phyloP scores from a whole-genome alignment of 2,113 vertebrate species.

The Mustela lutreola region DNA sequence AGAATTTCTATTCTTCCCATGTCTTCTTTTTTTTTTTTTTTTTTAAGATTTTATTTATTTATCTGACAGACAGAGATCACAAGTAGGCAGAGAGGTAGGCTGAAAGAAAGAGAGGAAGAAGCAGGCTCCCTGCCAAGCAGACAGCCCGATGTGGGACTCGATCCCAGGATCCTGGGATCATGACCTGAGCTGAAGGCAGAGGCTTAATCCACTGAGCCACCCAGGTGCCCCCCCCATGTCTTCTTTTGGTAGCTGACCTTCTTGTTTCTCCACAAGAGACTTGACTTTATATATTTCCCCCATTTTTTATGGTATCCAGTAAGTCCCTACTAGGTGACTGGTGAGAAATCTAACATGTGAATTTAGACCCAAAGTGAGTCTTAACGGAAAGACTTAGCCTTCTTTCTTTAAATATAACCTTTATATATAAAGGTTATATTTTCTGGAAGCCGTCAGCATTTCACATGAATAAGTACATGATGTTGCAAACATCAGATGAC shows the following conservation, averaged over 20 bases:
- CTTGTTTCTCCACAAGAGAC: background rate
- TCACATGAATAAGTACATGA: background rate
- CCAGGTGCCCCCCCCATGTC: too few species aligned
- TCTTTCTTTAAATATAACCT: background rate
- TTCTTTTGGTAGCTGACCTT: background rate
- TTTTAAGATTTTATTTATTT: too few species aligned
- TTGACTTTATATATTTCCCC: background rate
- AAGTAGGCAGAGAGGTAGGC: too few species aligned
- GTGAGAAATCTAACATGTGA: constrained; percentile 13
- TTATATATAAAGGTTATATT: background rate
- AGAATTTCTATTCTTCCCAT: constrained; percentile 50
- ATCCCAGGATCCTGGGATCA: too few species aligned
- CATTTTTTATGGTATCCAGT: background rate
- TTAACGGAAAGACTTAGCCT: background rate
- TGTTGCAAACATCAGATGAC: background rate
- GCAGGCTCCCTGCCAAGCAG: too few species aligned
- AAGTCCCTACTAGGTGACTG: background rate
- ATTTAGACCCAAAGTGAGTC: background rate
- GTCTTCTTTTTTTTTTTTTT: background rate
- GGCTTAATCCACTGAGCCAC: too few species aligned
- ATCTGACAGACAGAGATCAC: too few species aligned
- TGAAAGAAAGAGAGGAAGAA: too few species aligned
- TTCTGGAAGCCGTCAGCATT: background rate
- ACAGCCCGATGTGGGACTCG: too few species aligned
- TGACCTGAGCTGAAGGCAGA: too few species aligned